These are phyloP conservation scores for Myrmecobius fasciatus DNA, from an alignment of 2,113 vertebrate species.

Conservation along the genomic window DNA sequence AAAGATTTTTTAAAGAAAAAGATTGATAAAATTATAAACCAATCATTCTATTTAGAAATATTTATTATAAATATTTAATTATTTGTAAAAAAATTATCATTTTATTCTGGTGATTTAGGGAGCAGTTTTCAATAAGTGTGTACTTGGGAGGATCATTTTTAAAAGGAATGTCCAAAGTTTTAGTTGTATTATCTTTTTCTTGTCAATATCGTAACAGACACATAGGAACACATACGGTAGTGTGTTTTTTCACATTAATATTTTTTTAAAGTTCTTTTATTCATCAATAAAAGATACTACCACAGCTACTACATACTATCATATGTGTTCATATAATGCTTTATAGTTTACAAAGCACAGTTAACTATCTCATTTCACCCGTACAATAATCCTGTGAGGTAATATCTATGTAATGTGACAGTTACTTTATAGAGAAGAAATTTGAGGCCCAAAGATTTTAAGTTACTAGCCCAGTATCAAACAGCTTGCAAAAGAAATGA, in stretches of 20 bases:
- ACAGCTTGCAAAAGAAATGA: neutral
- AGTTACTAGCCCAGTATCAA: neutral
- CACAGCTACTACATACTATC: too few relatives aligned
- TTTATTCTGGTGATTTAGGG: neutral
- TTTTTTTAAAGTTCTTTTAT: slow-evolving; percentile 5
- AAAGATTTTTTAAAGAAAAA: neutral
- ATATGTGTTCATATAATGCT: neutral
- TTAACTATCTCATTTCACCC: neutral
- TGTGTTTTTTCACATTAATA: slow-evolving; percentile 1
- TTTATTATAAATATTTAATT: neutral
- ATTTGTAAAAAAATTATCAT: slow-evolving; percentile 36
- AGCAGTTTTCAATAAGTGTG: slow-evolving; percentile 1
- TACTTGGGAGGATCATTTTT: slow-evolving; percentile 15
- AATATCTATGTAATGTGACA: neutral
- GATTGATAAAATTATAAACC: neutral
- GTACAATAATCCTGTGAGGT: neutral
- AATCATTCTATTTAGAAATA: neutral
- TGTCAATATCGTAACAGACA: slow-evolving; percentile 14
- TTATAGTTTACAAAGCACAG: neutral
- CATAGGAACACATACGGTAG: neutral
- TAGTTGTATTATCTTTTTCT: neutral
- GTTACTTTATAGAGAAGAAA: neutral
- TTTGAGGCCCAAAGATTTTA: neutral
- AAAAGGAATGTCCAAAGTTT: slow-evolving; percentile 17
- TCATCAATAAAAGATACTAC: neutral